These are phyloP conservation scores for Gila robusta DNA, from an alignment of 2,797 vertebrate species.

Conservation along the genomic window DNA sequence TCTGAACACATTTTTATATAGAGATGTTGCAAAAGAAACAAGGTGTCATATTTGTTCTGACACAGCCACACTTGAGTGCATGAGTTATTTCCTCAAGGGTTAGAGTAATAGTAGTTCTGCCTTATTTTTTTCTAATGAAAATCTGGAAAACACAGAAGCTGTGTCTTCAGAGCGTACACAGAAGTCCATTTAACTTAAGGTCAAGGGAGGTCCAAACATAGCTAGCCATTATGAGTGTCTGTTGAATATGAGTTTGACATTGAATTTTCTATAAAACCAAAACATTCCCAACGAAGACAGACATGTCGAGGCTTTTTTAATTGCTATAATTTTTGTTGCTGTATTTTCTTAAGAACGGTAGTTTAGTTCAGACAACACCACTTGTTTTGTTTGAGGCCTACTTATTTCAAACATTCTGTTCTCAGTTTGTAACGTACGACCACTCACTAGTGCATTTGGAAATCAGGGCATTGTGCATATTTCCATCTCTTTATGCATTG, in stretches of 20 bases:
- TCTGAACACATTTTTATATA: not conserved
- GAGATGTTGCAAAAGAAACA: not conserved
- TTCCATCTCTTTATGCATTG: constrained; percentile 57
- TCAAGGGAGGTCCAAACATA: constrained; percentile 14
- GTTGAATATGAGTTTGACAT: not conserved
- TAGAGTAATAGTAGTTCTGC: not conserved
- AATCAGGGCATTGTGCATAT: constrained; percentile 64
- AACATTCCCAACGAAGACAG: not conserved
- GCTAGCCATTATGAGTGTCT: constrained; percentile 18
- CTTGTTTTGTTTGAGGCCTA: constrained; percentile 12
- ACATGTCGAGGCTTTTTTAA: not conserved
- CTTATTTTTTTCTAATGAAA: not conserved
- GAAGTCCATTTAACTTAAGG: constrained; percentile 1
- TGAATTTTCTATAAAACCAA: not conserved
- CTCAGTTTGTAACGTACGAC: constrained; percentile 26
- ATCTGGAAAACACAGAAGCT: not conserved
- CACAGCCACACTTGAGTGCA: constrained; percentile 14
- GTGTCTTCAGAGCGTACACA: not conserved
- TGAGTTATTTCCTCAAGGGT: constrained; percentile 15
- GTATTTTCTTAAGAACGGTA: not conserved
- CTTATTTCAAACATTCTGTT: constrained; percentile 26
- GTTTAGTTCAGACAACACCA: not conserved
- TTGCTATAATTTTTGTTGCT: not conserved
- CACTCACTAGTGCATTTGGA: constrained; percentile 48
- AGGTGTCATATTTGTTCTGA: constrained; percentile 22